These are phyloP conservation scores for Brassicogethes aeneus DNA, from an alignment of 2,888 invertebrate species.

Conservation along the genomic window DNA sequence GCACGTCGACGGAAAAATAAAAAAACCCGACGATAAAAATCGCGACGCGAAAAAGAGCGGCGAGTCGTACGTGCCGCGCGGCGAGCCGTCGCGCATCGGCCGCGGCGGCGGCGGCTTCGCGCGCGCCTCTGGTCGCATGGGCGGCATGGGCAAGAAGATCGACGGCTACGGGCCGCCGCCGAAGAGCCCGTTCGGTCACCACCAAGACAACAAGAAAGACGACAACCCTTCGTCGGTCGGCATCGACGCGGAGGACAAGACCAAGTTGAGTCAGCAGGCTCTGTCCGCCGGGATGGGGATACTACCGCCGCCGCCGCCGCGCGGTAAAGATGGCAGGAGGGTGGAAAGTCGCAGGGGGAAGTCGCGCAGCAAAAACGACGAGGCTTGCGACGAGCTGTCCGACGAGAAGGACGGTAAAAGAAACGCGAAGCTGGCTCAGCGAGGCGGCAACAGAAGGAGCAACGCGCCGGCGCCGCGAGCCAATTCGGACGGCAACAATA, in stretches of 20 bases:
- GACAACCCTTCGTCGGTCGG: conserved; percentile 18
- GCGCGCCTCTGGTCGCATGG: conserved; percentile 29
- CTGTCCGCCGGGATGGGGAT: conserved; percentile 52
- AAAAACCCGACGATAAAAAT: conserved; percentile 22
- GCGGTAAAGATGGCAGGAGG: conserved; percentile 12
- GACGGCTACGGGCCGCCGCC: conserved; percentile 75
- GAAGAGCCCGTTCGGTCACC: conserved; percentile 61
- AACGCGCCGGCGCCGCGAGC: conserved; percentile 22
- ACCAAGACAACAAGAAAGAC: conserved; percentile 34
- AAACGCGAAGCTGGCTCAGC: conserved; percentile 14
- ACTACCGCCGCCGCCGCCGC: conserved; percentile 16
- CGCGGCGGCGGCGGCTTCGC: conserved; percentile 49
- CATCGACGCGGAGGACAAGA: conserved; percentile 49
- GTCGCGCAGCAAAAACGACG: conserved; percentile 23
- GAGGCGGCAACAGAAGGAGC: conserved; percentile 15
- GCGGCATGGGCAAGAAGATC: conserved; percentile 52
- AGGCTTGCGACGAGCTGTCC: conserved; percentile 74
- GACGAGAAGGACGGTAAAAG: conserved; percentile 44
- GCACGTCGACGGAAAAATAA: conserved; percentile 17
- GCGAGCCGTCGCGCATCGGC: conserved; percentile 82
- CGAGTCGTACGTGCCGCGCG: conserved; percentile 70
- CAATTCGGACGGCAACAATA: conserved; percentile 20
- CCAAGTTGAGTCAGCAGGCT: conserved; percentile 57
- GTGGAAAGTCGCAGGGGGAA: conserved; percentile 10
- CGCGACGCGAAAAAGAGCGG: conserved; percentile 25